Evolutionary conservation across 2,113 vertebrate species (phyloP), one percentile per base, ranked within the genome.

Genomic region (Lepisosteus oculatus): DNA sequence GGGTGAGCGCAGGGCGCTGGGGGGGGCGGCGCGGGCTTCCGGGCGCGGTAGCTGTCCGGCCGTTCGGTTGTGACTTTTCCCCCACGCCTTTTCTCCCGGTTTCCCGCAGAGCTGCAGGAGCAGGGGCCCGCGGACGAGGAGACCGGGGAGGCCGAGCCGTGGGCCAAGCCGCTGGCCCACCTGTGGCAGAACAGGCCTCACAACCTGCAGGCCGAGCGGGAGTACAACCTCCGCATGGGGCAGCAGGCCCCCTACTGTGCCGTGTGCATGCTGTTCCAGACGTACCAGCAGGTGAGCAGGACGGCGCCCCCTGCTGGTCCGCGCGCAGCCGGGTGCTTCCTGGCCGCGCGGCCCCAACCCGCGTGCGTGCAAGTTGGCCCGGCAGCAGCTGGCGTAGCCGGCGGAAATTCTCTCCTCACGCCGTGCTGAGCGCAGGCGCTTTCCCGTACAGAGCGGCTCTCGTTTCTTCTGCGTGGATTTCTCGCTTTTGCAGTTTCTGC

Each of bases 241-340:
- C 92, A 90, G 74, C 91, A 92, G 82, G 78, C 93, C 2, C 97
- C 97, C 0, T 94, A 95, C 85, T 99, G 97, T 65, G 93, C 95
- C 3, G 93, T 99, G 57, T 99, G 97, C 77, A 89, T 96, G 86
- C 93, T 99, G 29, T 99, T 99, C 85, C 92, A 95, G 84, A 92
- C 92, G 0, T 92, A 97, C 63, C 88, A 96, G 74, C 93, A 96
- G 92, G 86, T 95, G 76, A 70, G 78, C 3, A 14, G 4, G 3
- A 3, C 0, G 45, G 3, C 56, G 13, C 56, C 29, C 2, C 29
- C 29, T 29, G 29, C 29, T 29, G 29, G 1, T 29, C 1, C 29
- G 29, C 29, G 29, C 2, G 0, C 29, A 29, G 29, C 29, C 29
- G 29, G 29, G 29, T 2, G 29, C 29, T 29, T 29, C 29, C 29